These are phyloP conservation scores for Polypterus bichir DNA, from an alignment of 2,113 vertebrate species.

Conservation along the genomic window DNA sequence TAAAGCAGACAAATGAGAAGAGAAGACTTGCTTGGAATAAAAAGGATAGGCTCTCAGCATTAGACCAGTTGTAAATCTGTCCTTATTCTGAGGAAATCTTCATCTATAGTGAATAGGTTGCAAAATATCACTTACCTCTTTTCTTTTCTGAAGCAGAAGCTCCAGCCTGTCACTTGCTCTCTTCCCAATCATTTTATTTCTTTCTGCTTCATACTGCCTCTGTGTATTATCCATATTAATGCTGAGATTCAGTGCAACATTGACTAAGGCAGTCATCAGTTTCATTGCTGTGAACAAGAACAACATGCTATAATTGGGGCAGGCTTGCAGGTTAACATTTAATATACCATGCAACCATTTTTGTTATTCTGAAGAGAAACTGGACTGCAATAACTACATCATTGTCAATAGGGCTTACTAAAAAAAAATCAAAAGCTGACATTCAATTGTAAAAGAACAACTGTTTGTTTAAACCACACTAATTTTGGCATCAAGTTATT, in stretches of 20 bases:
- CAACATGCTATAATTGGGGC: not conserved
- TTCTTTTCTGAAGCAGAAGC: slow-evolving; percentile 87
- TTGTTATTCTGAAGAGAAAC: not conserved
- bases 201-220: slow-evolving; percentile 88
- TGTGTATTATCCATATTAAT: slow-evolving; percentile 99
- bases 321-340: not conserved
- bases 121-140: slow-evolving; percentile 68
- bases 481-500: no score
- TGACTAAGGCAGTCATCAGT: slow-evolving; percentile 97
- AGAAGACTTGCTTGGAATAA: no score
- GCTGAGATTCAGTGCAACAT: slow-evolving; percentile 95
- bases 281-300: slow-evolving; percentile 75
- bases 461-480: no score
- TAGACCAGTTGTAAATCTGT: not conserved
- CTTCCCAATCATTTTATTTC: slow-evolving; percentile 95
- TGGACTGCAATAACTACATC: no score
- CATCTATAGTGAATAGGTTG: not conserved
- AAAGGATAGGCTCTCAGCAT: no score
- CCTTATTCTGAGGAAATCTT: not conserved
- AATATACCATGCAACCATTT: not conserved
- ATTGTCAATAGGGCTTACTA: no score
- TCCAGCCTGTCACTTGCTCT: slow-evolving; percentile 90
- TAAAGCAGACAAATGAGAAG: no score
- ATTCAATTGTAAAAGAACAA: no score
- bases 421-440: no score